Evolutionary conservation across 2,888 invertebrate genomes (phyloP), one percentile per base, ranked within the genome.

Genomic region (Drosophila longiperda): DNA sequence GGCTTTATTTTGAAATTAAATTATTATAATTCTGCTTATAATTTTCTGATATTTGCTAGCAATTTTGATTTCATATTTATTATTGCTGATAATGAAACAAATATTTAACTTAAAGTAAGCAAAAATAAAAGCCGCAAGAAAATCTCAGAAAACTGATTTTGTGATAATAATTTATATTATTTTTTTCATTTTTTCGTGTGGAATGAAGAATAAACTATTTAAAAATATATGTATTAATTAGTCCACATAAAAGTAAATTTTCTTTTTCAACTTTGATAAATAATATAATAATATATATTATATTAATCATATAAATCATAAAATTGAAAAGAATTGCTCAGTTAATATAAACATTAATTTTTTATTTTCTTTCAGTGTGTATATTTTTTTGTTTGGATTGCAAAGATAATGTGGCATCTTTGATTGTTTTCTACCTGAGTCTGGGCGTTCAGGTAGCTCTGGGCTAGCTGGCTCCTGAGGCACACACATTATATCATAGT

Each of bases 401-500:
- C n/a, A 12, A 15, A 61, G 34, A 33, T 45, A 34, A 45, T 20
- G 54, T 34, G 26, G 26, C 34, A 55, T 40, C 40, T 49, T 67
- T 32, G 42, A 26, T n/a, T 52, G 52, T 45, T 12, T 12, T 45
- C 66, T 71, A 71, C 72, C 76, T 76, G 65, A 34, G 66, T 12
- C 33, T 20, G 15, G 29, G n/a, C 40, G 57, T 6, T 29, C 75
- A 78, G 75, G 79, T 75, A 79, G 60, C 36, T 17, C 29, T 54
- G 61, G 7, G 9, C 52, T 36, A 45, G 45, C 29, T 33, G 38
- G 26, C 29, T 32, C 9, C 63, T 36, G 50, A 17, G 54, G 17
- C 49, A 62, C 66, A 50, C 49, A 48, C 73, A 66, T 78, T 74
- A 62, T 59, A 55, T 74, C 48, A 64, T 48, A 40, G 64, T 48